phyloP scores from a whole-genome alignment of 2,797 vertebrate species.

The Eurystomus glaucurus region DNA sequence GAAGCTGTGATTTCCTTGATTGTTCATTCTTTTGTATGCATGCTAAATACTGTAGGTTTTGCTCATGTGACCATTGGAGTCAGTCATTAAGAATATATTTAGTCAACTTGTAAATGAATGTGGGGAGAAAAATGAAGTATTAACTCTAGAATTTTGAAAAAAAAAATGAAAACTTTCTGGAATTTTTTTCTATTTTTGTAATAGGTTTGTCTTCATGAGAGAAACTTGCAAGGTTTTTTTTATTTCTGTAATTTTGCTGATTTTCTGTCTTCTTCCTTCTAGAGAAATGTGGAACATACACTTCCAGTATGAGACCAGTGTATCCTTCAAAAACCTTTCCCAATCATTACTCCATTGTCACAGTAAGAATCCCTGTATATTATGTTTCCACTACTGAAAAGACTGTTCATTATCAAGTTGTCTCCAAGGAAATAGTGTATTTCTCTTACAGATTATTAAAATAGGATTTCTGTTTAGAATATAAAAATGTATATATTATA shows the following conservation, averaged over 20 bases:
- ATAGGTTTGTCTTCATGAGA: neutral
- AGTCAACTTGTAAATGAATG: neutral
- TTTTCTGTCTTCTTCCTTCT: slow-evolving; percentile 42
- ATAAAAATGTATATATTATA: neutral
- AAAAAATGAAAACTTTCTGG: neutral
- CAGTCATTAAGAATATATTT: neutral
- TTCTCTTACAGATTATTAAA: neutral
- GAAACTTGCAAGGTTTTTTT: neutral
- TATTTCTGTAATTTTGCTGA: slow-evolving; percentile 14
- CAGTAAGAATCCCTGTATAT: slow-evolving; percentile 85
- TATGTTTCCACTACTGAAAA: neutral
- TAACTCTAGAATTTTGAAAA: neutral
- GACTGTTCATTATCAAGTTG: neutral
- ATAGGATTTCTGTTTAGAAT: neutral
- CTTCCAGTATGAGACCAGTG: slow-evolving; percentile 89
- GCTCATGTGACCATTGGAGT: neutral
- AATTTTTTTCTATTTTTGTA: neutral
- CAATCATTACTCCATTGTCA: slow-evolving; percentile 97
- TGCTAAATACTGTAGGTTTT: neutral
- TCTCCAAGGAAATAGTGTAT: neutral
- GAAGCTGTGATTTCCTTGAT: neutral
- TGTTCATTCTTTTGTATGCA: neutral
- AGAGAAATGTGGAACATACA: slow-evolving; percentile 90
- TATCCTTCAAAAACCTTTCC: slow-evolving; percentile 99
- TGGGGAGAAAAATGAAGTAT: neutral